A percentile compares a stretch with the other conserved stretches of the same genome.
Conservation (phyloP, 2,113 vertebrate species). For the Hucho hucho region DNA sequence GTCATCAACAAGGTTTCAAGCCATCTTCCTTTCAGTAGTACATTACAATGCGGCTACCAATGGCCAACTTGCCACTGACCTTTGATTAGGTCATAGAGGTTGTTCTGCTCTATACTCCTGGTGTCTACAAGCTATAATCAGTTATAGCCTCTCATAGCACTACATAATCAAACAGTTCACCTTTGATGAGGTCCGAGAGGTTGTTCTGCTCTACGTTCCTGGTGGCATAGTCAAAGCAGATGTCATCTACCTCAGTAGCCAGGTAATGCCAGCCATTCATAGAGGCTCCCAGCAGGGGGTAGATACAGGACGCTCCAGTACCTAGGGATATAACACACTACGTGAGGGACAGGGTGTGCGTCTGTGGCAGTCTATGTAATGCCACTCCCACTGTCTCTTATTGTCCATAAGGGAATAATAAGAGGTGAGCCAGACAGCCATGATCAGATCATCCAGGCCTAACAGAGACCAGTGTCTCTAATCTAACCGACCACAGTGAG, state of each 20-base stretch:
- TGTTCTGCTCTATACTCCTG: too few species aligned
- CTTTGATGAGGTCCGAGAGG: constrained; percentile 94
- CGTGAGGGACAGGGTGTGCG: too few species aligned
- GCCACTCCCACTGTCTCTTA: constrained; percentile 18
- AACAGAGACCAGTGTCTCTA: constrained; percentile 23
- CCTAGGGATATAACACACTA: constrained; percentile 66
- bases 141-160: too few species aligned
- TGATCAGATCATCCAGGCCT: constrained; percentile 39
- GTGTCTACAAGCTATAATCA: too few species aligned
- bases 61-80: too few species aligned
- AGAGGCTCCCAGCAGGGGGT: constrained; percentile 93
- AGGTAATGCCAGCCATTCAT: constrained; percentile 99
- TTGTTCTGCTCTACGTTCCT: constrained; percentile 97
- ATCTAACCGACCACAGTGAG: not conserved
- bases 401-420: constrained; percentile 24
- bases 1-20: too few species aligned
- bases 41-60: too few species aligned
- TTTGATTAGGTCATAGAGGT: too few species aligned
- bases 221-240: constrained; percentile 97
- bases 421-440: constrained; percentile 18
- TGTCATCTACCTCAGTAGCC: constrained; percentile 97
- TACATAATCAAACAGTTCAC: constrained; percentile 57
- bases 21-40: too few species aligned
- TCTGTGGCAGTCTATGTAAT: not conserved
- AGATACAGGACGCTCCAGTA: constrained; percentile 97